phyloP scores from a whole-genome alignment of 2,888 invertebrate genomes.

The Euspilapteryx auroguttella region DNA sequence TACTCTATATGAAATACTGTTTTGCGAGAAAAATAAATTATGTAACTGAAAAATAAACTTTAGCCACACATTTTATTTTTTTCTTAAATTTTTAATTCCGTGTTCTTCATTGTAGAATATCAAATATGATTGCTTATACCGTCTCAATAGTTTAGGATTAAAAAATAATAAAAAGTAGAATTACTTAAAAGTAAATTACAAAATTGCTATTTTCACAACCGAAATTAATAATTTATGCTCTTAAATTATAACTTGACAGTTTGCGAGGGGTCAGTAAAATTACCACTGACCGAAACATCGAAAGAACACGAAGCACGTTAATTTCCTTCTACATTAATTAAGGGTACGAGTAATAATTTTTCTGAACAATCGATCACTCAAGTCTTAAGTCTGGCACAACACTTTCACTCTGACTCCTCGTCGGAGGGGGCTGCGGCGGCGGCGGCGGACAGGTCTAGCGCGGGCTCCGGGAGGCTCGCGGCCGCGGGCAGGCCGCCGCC shows the following conservation, averaged over 20 bases:
- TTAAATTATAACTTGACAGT: constrained; percentile 15
- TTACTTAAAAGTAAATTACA: constrained; percentile 36
- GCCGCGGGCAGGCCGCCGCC: constrained; percentile 1
- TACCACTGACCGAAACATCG: no score
- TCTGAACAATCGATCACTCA: constrained; percentile 16
- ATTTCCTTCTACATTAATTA: no score
- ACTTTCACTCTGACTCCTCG: constrained; percentile 40
- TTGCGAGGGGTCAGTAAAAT: background rate
- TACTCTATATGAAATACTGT: no score
- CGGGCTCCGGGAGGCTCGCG: background rate
- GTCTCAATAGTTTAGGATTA: no score
- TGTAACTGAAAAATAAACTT: background rate
- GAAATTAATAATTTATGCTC: constrained; percentile 50
- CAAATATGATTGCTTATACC: no score
- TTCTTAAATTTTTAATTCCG: no score
- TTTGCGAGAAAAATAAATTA: constrained; percentile 11
- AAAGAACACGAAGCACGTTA: no score
- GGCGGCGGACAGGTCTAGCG: constrained; percentile 30
- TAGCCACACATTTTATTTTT: no score
- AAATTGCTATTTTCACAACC: constrained; percentile 62
- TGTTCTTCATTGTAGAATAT: no score
- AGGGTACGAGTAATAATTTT: constrained; percentile 22
- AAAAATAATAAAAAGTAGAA: no score
- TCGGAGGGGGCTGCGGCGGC: constrained; percentile 11
- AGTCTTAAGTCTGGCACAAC: constrained; percentile 32